Evolutionary conservation across 2,888 invertebrate species (phyloP), one percentile per base, ranked within the genome.

Genomic region (Tenthredo mesomela): DNA sequence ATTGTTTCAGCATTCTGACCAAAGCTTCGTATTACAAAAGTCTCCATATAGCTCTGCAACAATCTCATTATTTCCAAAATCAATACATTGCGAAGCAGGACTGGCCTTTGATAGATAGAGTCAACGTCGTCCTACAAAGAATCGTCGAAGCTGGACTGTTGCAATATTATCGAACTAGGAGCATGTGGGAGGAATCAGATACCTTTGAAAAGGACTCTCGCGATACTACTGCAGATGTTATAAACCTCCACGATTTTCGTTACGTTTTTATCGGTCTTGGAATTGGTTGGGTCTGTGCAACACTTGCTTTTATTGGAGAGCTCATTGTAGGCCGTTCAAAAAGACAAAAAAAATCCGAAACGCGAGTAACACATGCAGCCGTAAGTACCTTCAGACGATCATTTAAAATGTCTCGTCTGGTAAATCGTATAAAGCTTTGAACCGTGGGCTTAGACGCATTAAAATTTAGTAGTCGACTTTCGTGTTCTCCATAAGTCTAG

Each of bases 131-230:
- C 4, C 2, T 43, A 25, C 82, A 3, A 33, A 43, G 29, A 70
- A 37, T 82, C 18, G 47, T 82, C n/a, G 67, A 82, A 67, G 25
- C 67, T 82, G 67, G 50, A 15, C 61, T 82, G 7, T n/a, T 50
- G 21, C 1, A 80, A 0, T 40, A 18, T 33, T 80, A 61, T 18
- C n/a, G 29, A 58, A 0, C 1, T n/a, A 5, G 10, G 6, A 80
- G 40, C 15, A 58, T 21, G 5, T 4, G 21, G 15, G 47, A 40
- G 50, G 18, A 18, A 61, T 15, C 37, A 40, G 10, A 2, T 2
- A 37, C 1, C 1, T n/a, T n/a, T 3, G 18, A n/a, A 61, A 25
- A 40, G 7, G 37, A 29, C 33, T 40, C 61, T 10, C 12, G 40
- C 6, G 80, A 80, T 80, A 10, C 1, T 43, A 18, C 10, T 15